Evolutionary conservation across 2,888 invertebrate genomes (phyloP), one percentile per base, ranked within the genome.

Genomic region (Clusia tigrina): DNA sequence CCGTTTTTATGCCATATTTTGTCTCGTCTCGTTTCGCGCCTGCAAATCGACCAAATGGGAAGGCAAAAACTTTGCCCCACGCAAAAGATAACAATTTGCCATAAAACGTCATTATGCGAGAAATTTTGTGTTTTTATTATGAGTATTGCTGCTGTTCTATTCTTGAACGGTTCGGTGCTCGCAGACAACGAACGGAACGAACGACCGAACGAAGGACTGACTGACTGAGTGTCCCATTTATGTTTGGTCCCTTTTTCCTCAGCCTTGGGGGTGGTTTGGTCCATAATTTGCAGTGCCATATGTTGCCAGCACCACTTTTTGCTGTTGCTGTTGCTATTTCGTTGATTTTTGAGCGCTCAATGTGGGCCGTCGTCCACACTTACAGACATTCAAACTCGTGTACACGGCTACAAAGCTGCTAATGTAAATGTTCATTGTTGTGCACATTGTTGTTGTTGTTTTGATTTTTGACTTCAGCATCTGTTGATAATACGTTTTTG

Each of bases 401-500:
- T n/a, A n/a, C n/a, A n/a, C n/a, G n/a, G n/a, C n/a, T n/a, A n/a
- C n/a, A n/a, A n/a, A n/a, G n/a, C n/a, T 42, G 42, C n/a, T 42
- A 10, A n/a, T 42, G 42, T 6, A 32, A 32, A 12, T 32, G 6
- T 12, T 32, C 32, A 12, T 32, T 32, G 20, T 53, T 22, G 23
- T 17, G 5, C 15, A 20, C 6, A 6, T 53, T 53, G 6, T 32
- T 32, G 32, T 12, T n/a, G n/a, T 26, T 55, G 48, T 54, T 37
- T 32, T 17, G 52, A 46, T 54, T 32, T 60, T 54, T 62, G 61
- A 58, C 58, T 53, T 32, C 17, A 59, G 57, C 62, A 63, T 62
- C 60, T 65, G 63, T 60, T 60, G 56, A 55, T 55, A 61, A 55
- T 61, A 32, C 55, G 17, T 10, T 42, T 6, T 42, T 42, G 42